phyloP scores from a whole-genome alignment of 2,113 vertebrate species.

The Vulpes lagopus region DNA sequence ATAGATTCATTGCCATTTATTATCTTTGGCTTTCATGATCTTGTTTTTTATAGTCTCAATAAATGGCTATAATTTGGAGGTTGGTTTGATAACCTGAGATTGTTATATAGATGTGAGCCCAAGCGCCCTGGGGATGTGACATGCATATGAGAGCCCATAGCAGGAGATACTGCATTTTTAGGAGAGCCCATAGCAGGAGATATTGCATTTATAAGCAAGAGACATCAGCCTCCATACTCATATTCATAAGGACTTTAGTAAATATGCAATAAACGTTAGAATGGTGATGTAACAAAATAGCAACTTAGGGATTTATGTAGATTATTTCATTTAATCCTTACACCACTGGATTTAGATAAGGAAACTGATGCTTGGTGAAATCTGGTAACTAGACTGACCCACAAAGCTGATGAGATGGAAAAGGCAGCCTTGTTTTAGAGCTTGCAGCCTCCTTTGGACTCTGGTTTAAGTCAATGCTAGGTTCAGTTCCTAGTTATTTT shows the following conservation, averaged over 20 bases:
- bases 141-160: background rate
- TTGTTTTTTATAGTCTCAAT: background rate
- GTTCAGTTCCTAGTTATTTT: background rate
- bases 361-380: background rate
- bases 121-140: background rate
- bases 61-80: background rate
- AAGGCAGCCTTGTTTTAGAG: background rate
- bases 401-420: background rate
- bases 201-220: background rate
- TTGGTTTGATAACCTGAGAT: background rate
- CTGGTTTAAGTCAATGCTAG: background rate
- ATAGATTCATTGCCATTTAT: background rate
- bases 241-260: background rate
- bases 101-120: background rate
- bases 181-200: background rate
- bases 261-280: background rate
- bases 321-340: slow-evolving; percentile 5
- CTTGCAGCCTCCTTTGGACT: background rate
- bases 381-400: background rate
- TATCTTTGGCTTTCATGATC: background rate
- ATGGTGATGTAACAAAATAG: background rate
- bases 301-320: background rate
- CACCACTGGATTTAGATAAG: background rate
- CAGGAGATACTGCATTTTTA: background rate
- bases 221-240: background rate